Conservation (phyloP, 2,113 vertebrate genomes). For the Clinocottus analis region DNA sequence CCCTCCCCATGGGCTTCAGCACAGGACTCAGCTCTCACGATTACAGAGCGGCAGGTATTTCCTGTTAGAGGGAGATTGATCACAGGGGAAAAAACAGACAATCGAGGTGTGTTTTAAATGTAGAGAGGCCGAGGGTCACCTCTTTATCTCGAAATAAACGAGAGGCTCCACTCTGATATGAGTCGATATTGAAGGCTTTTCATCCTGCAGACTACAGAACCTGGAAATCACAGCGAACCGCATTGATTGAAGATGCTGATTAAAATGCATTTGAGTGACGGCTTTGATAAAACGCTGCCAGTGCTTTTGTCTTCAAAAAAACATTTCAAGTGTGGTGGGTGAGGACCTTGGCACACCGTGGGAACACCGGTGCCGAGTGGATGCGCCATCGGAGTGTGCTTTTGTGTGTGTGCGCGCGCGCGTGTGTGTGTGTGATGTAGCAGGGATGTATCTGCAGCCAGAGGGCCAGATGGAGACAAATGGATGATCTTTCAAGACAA, state of each 20-base stretch:
- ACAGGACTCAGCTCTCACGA: conserved; percentile 46
- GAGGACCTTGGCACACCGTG: conserved; percentile 14
- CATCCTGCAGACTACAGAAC: conserved; percentile 29
- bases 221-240: conserved; percentile 23
- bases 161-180: conserved; percentile 28
- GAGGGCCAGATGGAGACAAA: conserved; percentile 80
- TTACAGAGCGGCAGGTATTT: conserved; percentile 44
- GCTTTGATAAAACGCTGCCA: conserved; percentile 44
- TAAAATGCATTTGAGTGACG: conserved; percentile 46
- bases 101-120: conserved; percentile 46
- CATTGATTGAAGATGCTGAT: conserved; percentile 50
- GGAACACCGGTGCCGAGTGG: background rate
- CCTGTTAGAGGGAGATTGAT: conserved; percentile 30
- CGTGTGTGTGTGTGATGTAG: conserved; percentile 24
- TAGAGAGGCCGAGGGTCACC: conserved; percentile 48
- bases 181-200: conserved; percentile 47
- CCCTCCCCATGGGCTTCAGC: background rate
- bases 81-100: conserved; percentile 21
- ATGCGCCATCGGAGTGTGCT: conserved; percentile 12
- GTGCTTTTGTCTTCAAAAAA: conserved; percentile 18
- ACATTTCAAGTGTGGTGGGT: background rate
- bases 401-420: conserved; percentile 31
- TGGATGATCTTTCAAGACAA: conserved; percentile 74
- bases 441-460: conserved; percentile 67
- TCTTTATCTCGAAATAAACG: conserved; percentile 53